Conservation (phyloP, 2,888 invertebrate genomes). For the Panopea generosa region DNA sequence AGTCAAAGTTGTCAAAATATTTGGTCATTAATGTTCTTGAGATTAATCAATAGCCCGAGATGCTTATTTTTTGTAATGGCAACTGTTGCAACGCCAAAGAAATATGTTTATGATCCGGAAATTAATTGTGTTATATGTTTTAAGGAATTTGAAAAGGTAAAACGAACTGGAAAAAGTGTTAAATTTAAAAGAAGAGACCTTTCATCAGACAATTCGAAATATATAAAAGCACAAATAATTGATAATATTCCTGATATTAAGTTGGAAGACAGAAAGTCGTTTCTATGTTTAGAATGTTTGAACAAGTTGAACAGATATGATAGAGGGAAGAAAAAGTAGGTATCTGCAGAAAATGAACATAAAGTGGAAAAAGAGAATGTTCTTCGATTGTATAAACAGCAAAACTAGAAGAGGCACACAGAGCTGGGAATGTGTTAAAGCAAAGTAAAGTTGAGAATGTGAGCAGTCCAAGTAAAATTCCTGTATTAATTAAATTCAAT, state of each 20-base stretch:
- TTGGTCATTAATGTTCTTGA: no score
- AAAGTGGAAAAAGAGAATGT: slow-evolving; percentile 10
- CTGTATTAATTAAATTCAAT: neutral
- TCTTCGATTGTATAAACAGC: slow-evolving; percentile 1
- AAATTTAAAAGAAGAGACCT: slow-evolving; percentile 15
- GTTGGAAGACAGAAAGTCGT: slow-evolving; percentile 9
- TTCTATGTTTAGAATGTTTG: slow-evolving; percentile 10
- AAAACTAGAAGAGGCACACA: slow-evolving; percentile 13
- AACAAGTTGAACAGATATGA: slow-evolving; percentile 22
- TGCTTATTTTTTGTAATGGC: no score
- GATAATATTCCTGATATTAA: slow-evolving; percentile 9
- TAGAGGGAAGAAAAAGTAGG: slow-evolving; percentile 3
- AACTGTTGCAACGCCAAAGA: slow-evolving; percentile 4
- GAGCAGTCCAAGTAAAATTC: slow-evolving; percentile 5
- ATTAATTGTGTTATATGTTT: slow-evolving; percentile 4
- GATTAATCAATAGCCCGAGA: no score
- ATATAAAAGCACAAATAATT: neutral
- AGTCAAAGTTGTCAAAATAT: no score
- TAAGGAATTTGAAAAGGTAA: slow-evolving; percentile 12
- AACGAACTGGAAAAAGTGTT: neutral
- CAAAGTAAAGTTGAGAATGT: neutral
- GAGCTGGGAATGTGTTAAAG: slow-evolving; percentile 4
- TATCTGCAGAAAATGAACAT: slow-evolving; percentile 2
- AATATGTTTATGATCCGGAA: slow-evolving; percentile 11
- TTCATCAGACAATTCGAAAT: neutral